Conservation (phyloP, 2,888 invertebrate genomes). For the Phlogophora meticulosa region DNA sequence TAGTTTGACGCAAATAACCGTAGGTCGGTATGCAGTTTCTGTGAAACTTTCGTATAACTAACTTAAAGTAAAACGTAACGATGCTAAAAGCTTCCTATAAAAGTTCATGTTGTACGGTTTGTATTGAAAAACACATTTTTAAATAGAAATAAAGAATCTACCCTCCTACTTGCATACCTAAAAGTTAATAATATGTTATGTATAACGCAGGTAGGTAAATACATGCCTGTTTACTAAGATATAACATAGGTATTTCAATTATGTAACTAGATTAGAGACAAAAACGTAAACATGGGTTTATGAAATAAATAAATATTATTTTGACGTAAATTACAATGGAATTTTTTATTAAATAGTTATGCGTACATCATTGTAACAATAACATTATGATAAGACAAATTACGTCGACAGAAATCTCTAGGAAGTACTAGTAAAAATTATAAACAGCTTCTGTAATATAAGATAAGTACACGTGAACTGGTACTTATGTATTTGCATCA, state of each 20-base stretch:
- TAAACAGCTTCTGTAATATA: slow-evolving; percentile 3
- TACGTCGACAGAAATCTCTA: slow-evolving; percentile 19
- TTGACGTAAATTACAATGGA: slow-evolving; percentile 9
- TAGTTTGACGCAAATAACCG: not conserved
- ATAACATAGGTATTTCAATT: not conserved
- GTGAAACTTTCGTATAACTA: slow-evolving; percentile 7
- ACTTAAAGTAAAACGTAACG: no score
- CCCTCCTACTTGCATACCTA: no score
- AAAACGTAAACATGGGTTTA: not conserved
- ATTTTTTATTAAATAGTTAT: slow-evolving; percentile 5
- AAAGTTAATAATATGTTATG: no score
- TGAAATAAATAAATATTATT: not conserved
- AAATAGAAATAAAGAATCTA: no score
- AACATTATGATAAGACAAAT: slow-evolving; percentile 34
- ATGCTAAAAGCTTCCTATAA: slow-evolving; percentile 24
- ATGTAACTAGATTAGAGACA: not conserved
- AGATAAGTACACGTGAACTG: slow-evolving; percentile 24
- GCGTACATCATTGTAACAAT: slow-evolving; percentile 30
- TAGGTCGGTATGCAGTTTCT: slow-evolving; percentile 10
- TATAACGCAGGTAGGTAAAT: no score
- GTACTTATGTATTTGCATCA: slow-evolving; percentile 1
- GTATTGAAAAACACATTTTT: not conserved
- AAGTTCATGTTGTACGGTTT: not conserved
- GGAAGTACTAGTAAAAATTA: slow-evolving; percentile 15
- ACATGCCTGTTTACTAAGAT: not conserved